These are phyloP conservation scores for Dendropsophus ebraccatus DNA, from an alignment of 2,113 vertebrate species.

Conservation along the genomic window DNA sequence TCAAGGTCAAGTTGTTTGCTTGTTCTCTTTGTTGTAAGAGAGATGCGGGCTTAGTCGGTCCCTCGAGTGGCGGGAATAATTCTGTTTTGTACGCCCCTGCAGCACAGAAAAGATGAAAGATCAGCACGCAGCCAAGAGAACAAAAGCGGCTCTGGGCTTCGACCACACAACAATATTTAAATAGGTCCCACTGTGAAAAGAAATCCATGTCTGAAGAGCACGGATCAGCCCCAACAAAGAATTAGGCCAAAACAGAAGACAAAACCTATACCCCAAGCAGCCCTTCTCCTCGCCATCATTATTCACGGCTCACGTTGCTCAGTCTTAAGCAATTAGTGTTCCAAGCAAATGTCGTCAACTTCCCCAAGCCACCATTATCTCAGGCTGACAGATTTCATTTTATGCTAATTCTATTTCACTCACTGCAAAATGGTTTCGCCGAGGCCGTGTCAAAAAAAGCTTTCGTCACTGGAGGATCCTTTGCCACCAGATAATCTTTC, in stretches of 20 bases:
- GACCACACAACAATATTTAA: constrained; percentile 52
- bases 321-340: constrained; percentile 51
- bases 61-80: constrained; percentile 43
- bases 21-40: constrained; percentile 39
- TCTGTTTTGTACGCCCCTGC: constrained; percentile 26
- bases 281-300: constrained; percentile 23
- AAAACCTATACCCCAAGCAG: constrained; percentile 19
- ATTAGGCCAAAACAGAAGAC: constrained; percentile 32
- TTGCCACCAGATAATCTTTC: constrained; percentile 76
- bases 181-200: constrained; percentile 48
- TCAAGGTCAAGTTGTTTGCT: constrained; percentile 48
- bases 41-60: constrained; percentile 26
- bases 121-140: constrained; percentile 24
- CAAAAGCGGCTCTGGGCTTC: constrained; percentile 39
- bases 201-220: constrained; percentile 26
- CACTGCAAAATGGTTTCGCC: constrained; percentile 84
- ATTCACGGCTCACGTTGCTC: constrained; percentile 44
- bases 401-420: constrained; percentile 68
- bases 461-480: constrained; percentile 71
- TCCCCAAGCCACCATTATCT: constrained; percentile 48
- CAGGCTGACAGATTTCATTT: constrained; percentile 54
- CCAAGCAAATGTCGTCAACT: constrained; percentile 51
- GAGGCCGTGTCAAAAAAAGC: constrained; percentile 86
- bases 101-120: constrained; percentile 54
- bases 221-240: constrained; percentile 44